Percentiles rank a stretch among this genome's conserved stretches.
phyloP scores from a whole-genome alignment of 2,113 vertebrate genomes.

The Protomyctophum bolini region DNA sequence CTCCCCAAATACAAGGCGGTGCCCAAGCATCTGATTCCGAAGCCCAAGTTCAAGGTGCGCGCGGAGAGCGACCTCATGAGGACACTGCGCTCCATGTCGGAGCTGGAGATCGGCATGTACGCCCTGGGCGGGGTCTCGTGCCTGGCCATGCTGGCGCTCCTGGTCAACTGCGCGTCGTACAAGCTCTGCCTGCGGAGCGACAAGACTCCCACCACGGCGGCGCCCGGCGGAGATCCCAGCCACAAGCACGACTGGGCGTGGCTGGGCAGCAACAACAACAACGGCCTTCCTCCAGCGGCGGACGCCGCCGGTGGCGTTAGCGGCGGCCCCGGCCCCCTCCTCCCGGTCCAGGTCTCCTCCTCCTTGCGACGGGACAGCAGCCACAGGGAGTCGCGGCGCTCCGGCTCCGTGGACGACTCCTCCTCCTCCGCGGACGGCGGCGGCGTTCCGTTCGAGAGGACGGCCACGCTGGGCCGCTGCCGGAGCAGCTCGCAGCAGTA shows the following conservation, averaged over 20 bases:
- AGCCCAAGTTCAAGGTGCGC: conserved; percentile 46
- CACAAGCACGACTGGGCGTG: conserved; percentile 93
- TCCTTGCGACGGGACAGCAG: conserved; percentile 72
- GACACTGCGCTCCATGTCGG: conserved; percentile 79
- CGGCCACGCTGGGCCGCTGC: conserved; percentile 77
- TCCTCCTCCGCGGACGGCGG: too few relatives aligned
- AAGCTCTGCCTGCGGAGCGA: conserved; percentile 83
- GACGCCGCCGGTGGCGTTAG: conserved; percentile 50
- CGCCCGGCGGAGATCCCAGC: conserved; percentile 74
- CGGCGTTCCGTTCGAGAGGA: conserved; percentile 80
- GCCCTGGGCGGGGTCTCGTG: conserved; percentile 88
- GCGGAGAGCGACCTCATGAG: conserved; percentile 78
- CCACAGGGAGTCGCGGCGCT: too few relatives aligned
- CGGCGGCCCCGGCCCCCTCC: too few relatives aligned
- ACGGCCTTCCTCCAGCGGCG: conserved; percentile 59
- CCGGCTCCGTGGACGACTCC: too few relatives aligned
- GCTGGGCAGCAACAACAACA: conserved; percentile 75
- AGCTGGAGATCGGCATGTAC: conserved; percentile 93
- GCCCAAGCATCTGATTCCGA: conserved; percentile 48
- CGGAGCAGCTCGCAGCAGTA: conserved; percentile 69
- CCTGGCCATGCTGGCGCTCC: conserved; percentile 88
- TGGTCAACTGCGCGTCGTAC: conserved; percentile 89
- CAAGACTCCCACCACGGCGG: conserved; percentile 81
- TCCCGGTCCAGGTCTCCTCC: conserved; percentile 72
- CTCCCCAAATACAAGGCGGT: conserved; percentile 61